Base-by-base conservation (phyloP, 2,888 invertebrate genomes). In the Hedya salicella region DNA sequence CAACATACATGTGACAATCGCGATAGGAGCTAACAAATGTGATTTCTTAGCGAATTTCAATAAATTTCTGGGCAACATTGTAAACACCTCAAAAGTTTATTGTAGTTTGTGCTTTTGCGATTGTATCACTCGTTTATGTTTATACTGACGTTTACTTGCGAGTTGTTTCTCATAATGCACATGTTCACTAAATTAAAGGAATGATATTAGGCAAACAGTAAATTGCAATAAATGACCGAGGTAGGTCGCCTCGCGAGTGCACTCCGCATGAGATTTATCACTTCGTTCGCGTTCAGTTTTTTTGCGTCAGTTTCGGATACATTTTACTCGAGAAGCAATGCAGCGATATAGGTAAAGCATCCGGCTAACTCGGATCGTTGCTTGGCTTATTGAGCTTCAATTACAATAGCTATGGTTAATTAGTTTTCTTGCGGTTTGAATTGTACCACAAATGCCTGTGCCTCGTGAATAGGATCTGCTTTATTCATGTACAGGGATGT, bases 211-310 rank as follows among this genome's bases (percentile, higher is more conserved):
- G 49, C 64, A 67, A 62, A 68, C 60, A 32, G 60, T 66, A 68
- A 57, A 66, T 66, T 62, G 75, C 73, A 76, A 80, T 79, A 78
- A 79, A 80, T 79, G 74, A 75, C 72, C 70, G 74, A 73, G 73
- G 75, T 71, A 78, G 77, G 76, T 81, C 79, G 83, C 30, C 25
- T n/a, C 39, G 59, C 80, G 79, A 89, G 84, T 86, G 86, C 85
- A 84, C 80, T 83, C 79, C 75, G 69, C 57, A 8, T 78, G 81
- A 79, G 85, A 89, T 91, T 90, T 90, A 90, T 88, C 78, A 81
- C 80, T 76, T 72, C 76, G 78, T 82, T n/a, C 81, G 80, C 79
- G 81, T 83, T 82, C 70, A 75, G 77, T 80, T 72, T 69, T 67
- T 69, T 68, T 70, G 71, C 65, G 70, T 71, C 60, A 71, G 73